Evolutionary conservation across 2,888 invertebrate genomes (phyloP), one percentile per base, ranked within the genome.

Genomic region (Minunthozetes semirufus): DNA sequence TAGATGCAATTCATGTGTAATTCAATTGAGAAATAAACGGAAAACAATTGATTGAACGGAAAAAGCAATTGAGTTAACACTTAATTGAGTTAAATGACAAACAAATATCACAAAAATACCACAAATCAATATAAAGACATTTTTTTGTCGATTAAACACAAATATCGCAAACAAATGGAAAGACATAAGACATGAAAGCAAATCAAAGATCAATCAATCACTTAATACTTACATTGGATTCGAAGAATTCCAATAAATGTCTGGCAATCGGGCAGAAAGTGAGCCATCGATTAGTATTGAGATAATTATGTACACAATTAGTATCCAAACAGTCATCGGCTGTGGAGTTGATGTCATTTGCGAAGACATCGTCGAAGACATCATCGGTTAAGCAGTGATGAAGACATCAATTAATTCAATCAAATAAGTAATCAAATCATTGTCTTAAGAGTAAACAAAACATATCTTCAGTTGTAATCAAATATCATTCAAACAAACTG

Each of bases 201-300:
- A 53, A 71, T 13, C 17, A 19, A 46, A 46, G 29, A 42, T 6
- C 11, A 38, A 42, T 17, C 42, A 46, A 50, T 27, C 17, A n/a
- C 17, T 22, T 11, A 42, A 72, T 78, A 86, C 87, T 87, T 85
- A 87, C 87, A 92, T 92, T 83, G 92, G 91, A 84, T 92, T 92
- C 79, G 91, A 90, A 80, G 91, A 91, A 86, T 92, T 92, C 92
- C 92, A 92, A 82, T 92, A 91, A 85, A 92, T 91, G 85, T 89
- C 78, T 22, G 78, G 77, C 48, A 78, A 73, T 33, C 76, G 75
- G 29, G 77, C 75, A 33, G 77, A 66, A 33, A 76, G 71, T 66
- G 76, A 76, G 9, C 72, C 73, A 25, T 59, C 73, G 27, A 66
- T 74, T 11, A 68, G n/a, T 11, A n/a, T 27, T 8, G 6, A 17